Conservation (phyloP, 2,113 vertebrate genomes). For the Rhegmatorhina hoffmannsi region DNA sequence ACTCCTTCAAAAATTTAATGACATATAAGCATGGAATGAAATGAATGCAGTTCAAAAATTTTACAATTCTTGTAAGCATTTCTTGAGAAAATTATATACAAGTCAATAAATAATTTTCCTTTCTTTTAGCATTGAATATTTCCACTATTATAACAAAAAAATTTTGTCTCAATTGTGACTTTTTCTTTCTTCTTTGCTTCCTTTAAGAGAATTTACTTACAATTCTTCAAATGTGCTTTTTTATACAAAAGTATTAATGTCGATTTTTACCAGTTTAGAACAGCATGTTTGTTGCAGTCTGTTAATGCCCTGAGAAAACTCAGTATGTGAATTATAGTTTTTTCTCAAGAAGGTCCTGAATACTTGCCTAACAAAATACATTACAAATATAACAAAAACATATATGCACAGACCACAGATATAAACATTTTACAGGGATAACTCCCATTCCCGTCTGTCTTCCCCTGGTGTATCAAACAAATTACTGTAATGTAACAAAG, state of each 20-base stretch:
- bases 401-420: constrained; percentile 23
- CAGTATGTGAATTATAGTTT: neutral
- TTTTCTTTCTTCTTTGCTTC: neutral
- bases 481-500: constrained; percentile 43
- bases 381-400: constrained; percentile 42
- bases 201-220: neutral
- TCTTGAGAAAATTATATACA: neutral
- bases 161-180: neutral
- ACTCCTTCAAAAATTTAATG: neutral
- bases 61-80: neutral
- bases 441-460: constrained; percentile 34
- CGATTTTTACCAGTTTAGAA: neutral
- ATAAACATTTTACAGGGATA: constrained; percentile 40
- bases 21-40: neutral
- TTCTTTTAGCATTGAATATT: neutral
- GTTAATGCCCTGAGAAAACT: neutral
- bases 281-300: neutral
- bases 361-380: constrained; percentile 60
- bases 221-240: neutral
- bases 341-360: constrained; percentile 19
- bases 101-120: neutral
- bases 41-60: neutral
- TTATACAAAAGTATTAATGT: neutral
- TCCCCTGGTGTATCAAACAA: constrained; percentile 38
- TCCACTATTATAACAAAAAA: neutral